phyloP scores from a whole-genome alignment of 2,797 vertebrate species.

The Chrosomus eos region DNA sequence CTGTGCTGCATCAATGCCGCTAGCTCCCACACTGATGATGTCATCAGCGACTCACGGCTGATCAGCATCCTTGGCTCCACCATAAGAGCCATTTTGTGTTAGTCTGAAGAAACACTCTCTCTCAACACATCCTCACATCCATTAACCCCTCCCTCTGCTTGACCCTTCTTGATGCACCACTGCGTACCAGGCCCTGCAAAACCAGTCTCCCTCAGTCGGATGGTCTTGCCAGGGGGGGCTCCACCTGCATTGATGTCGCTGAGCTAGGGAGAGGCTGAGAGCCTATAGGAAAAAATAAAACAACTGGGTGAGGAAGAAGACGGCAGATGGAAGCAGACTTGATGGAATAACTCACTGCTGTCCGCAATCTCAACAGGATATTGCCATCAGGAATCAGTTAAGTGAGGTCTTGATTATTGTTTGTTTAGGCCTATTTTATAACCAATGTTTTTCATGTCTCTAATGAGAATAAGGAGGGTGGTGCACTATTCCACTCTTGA shows the following conservation, averaged over 20 bases:
- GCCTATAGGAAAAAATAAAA: constrained; percentile 39
- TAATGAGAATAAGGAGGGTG: constrained; percentile 12
- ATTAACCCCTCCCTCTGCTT: constrained; percentile 39
- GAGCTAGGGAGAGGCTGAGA: constrained; percentile 62
- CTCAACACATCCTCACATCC: constrained; percentile 17
- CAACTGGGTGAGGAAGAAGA: constrained; percentile 52
- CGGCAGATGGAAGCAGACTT: constrained; percentile 39
- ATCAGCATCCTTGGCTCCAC: constrained; percentile 71
- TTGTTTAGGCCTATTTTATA: background rate
- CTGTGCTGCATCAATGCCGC: constrained; percentile 62
- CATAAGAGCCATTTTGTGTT: constrained; percentile 75
- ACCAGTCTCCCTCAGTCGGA: constrained; percentile 42
- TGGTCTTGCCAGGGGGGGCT: constrained; percentile 64
- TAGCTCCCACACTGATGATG: constrained; percentile 67
- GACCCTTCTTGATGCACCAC: constrained; percentile 50
- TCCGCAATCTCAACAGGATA: constrained; percentile 37
- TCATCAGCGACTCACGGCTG: constrained; percentile 73
- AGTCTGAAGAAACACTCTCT: constrained; percentile 49
- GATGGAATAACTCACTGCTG: constrained; percentile 56
- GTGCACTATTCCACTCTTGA: constrained; percentile 7
- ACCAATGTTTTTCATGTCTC: constrained; percentile 5
- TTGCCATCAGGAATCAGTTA: constrained; percentile 50
- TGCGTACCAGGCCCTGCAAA: constrained; percentile 59
- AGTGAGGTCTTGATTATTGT: background rate
- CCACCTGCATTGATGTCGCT: constrained; percentile 73